Conservation (phyloP, 2,797 vertebrate genomes). For the Rhodeus uyekii region DNA sequence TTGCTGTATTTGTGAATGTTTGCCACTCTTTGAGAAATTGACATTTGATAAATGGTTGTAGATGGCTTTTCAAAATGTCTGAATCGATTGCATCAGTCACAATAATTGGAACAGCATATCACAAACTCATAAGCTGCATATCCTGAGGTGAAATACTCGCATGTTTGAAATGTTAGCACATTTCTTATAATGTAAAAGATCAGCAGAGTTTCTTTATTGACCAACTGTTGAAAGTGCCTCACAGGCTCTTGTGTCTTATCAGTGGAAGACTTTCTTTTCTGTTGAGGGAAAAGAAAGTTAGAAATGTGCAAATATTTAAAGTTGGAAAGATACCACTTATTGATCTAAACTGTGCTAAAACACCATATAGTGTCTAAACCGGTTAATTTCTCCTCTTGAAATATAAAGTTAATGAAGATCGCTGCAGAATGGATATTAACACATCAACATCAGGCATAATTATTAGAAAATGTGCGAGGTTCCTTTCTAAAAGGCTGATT, state of each 20-base stretch:
- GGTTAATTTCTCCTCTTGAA: constrained; percentile 49
- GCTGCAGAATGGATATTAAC: constrained; percentile 50
- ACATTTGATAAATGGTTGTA: constrained; percentile 35
- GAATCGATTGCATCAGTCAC: constrained; percentile 31
- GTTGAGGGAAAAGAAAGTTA: constrained; percentile 5
- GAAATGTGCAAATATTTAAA: constrained; percentile 40
- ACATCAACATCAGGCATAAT: constrained; percentile 49
- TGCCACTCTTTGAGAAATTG: neutral
- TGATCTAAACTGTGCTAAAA: constrained; percentile 42
- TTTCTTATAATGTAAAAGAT: constrained; percentile 8
- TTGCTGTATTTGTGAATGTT: neutral
- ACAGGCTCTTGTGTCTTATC: constrained; percentile 19
- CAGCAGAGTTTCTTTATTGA: constrained; percentile 32
- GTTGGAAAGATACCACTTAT: constrained; percentile 25
- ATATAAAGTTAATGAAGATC: constrained; percentile 59
- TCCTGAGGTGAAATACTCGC: constrained; percentile 13
- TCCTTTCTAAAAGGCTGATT: constrained; percentile 46
- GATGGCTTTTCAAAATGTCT: constrained; percentile 29
- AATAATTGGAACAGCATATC: constrained; percentile 21
- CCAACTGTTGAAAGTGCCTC: constrained; percentile 44
- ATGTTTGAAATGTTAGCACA: constrained; percentile 18
- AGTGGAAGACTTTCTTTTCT: neutral
- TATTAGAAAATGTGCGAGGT: constrained; percentile 30
- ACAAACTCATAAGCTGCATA: constrained; percentile 37
- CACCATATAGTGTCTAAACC: constrained; percentile 1